Percentiles rank a stretch among this genome's conserved stretches.
Evolutionary conservation across 2,888 invertebrate genomes (phyloP).

Genomic region (Tetragonula carbonaria): DNA sequence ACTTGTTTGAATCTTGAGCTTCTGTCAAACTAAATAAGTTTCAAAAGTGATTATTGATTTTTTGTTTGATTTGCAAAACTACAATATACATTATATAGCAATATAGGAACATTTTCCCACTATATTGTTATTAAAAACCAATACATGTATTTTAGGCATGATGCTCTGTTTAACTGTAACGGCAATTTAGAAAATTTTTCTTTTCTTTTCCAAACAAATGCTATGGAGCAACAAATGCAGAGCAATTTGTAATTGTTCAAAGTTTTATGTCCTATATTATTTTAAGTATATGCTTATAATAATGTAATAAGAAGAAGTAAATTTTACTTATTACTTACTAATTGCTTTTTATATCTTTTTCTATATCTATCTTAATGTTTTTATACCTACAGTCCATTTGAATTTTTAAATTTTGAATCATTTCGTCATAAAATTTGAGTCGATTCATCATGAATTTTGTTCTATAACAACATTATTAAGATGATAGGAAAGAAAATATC

Average conservation of each 20-base stretch:
- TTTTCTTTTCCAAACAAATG: background rate
- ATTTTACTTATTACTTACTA: constrained; percentile 2
- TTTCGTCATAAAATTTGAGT: too few species aligned
- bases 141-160: background rate
- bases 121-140: background rate
- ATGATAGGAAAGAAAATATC: background rate
- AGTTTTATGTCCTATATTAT: background rate
- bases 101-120: constrained; percentile 7
- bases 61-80: background rate
- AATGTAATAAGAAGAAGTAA: background rate
- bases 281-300: background rate
- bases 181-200: background rate
- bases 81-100: background rate
- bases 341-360: background rate
- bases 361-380: background rate
- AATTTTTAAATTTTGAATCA: background rate
- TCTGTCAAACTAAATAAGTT: background rate
- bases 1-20: background rate
- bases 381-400: background rate
- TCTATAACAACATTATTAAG: background rate
- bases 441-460: too few species aligned
- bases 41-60: background rate
- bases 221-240: background rate
- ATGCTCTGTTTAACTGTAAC: background rate
- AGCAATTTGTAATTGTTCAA: background rate